phyloP scores from a whole-genome alignment of 2,797 vertebrate genomes.

The Garrulus glandarius region DNA sequence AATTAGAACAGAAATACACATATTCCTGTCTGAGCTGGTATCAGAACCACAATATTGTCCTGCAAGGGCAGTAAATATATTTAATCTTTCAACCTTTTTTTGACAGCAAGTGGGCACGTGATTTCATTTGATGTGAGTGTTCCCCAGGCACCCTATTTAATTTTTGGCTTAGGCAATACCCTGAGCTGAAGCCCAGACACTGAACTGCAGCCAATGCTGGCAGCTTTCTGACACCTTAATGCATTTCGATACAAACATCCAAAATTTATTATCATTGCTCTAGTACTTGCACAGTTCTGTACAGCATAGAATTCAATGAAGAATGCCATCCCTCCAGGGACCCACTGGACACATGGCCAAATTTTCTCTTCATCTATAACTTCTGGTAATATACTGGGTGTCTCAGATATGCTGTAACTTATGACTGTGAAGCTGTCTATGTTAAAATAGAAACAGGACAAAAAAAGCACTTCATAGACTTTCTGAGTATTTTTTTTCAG shows the following conservation, averaged over 20 bases:
- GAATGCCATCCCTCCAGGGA: not conserved
- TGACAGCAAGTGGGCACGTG: not conserved
- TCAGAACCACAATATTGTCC: not conserved
- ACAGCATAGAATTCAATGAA: not conserved
- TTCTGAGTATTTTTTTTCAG: not conserved
- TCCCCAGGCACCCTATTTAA: not conserved
- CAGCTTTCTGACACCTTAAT: slow-evolving; percentile 13
- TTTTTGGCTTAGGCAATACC: not conserved
- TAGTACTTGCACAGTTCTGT: not conserved
- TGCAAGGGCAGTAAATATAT: not conserved
- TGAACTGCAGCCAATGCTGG: not conserved
- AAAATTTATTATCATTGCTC: not conserved
- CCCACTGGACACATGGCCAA: not conserved
- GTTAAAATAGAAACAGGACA: not conserved
- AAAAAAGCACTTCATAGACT: not conserved
- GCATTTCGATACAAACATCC: not conserved
- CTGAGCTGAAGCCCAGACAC: not conserved
- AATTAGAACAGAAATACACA: not conserved
- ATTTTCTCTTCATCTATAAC: not conserved
- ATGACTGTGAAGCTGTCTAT: not conserved
- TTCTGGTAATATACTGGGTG: not conserved
- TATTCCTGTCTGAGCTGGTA: not conserved
- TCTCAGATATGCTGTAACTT: not conserved
- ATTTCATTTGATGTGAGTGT: not conserved
- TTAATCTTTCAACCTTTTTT: not conserved